Evolutionary conservation across 2,888 invertebrate genomes (phyloP), one percentile per base, ranked within the genome.

Genomic region (Volucella inanis): DNA sequence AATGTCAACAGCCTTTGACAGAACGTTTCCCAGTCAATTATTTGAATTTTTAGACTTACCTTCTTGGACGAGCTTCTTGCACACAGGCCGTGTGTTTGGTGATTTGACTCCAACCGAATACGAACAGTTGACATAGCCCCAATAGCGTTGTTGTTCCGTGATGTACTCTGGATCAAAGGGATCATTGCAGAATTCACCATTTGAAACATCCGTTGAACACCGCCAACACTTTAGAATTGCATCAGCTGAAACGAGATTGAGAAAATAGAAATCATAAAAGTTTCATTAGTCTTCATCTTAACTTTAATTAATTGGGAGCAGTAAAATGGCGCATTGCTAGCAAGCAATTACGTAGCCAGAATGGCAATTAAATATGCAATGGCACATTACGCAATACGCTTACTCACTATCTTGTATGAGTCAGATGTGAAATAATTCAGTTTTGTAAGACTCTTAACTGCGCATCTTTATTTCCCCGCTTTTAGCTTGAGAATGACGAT

Each of bases 51-150:
- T 14, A 8, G 10, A 92, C 94, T 94, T 93, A 96, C 96, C 94
- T 92, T 94, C 94, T 92, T 95, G 95, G 88, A 95, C 95, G 87
- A 94, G 94, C 91, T 96, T 96, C 90, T 95, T 95, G 93, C 96
- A 96, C 79, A 95, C 95, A 22, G 95, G 94, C 87, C 93, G 93
- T 0, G 94, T 93, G 87, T 92, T 91, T 71, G 90, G 89, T 77
- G 91, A 89, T 61, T 90, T 90, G 1, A 92, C 91, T 89, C 92
- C 93, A 87, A 93, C 92, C 18, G 92, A 90, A 47, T 93, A 91
- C 31, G 93, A 93, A n/a, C 92, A 92, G 84, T 92, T 92, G 38
- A 92, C 92, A 83, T 90, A 91, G 84, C 91, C 91, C 92, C 93
- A 92, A 74, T 91, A 90, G 64, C 90, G 90, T 81, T 92, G 92